Conservation (phyloP, 1,140 invertebrate species). For the Bemisia tabaci region DNA sequence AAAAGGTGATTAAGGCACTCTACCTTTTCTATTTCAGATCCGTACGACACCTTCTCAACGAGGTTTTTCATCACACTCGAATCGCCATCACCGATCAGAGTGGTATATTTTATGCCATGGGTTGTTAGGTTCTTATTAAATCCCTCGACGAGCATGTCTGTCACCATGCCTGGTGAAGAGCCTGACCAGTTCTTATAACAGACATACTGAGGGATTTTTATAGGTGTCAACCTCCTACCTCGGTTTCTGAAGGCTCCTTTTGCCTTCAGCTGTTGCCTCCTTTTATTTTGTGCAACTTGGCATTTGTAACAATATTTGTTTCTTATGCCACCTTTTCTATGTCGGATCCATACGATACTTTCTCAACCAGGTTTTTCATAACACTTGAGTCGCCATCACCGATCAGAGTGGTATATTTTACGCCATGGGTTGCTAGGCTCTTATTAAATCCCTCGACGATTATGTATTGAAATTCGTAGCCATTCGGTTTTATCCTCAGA, state of each 20-base stretch:
- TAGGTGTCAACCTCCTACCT: no score
- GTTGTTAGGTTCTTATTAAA: neutral
- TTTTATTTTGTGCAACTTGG: no score
- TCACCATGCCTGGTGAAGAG: constrained; percentile 22
- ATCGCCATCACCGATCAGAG: constrained; percentile 8
- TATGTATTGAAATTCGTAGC: no score
- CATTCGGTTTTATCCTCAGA: no score
- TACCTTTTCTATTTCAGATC: neutral
- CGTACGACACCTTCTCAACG: constrained; percentile 3
- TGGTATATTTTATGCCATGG: constrained; percentile 1
- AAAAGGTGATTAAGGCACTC: constrained; percentile 5
- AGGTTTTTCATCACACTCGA: constrained; percentile 2
- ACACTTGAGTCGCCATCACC: constrained; percentile 9
- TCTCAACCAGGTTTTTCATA: neutral
- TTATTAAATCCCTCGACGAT: constrained; percentile 19
- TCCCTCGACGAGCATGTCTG: constrained; percentile 23
- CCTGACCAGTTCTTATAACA: constrained; percentile 20
- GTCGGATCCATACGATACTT: constrained; percentile 4
- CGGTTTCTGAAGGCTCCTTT: no score
- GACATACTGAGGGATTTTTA: neutral
- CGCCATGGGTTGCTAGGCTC: neutral
- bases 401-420: constrained; percentile 2
- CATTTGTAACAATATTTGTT: no score
- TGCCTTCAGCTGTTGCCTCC: no score
- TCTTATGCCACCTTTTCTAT: no score